Conservation (phyloP, 2,888 invertebrate genomes). For the Lasius platythorax region DNA sequence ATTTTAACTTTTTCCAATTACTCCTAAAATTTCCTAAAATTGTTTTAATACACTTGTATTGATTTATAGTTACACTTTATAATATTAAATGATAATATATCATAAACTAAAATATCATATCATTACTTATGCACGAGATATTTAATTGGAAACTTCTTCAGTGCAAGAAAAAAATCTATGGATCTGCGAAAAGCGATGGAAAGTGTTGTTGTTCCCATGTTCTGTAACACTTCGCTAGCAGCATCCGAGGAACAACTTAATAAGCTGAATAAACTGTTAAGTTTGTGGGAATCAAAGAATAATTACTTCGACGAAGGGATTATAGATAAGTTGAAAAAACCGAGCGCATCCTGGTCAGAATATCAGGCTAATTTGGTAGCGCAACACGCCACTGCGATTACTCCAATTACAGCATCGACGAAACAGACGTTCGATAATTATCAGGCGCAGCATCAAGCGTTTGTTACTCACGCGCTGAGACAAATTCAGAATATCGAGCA, state of each 20-base stretch:
- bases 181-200: constrained; percentile 97
- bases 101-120: constrained; percentile 17
- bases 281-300: constrained; percentile 98
- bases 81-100: background rate
- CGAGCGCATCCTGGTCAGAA: constrained; percentile 94
- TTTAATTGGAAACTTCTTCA: constrained; percentile 87
- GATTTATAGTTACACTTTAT: constrained; percentile 12
- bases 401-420: constrained; percentile 92
- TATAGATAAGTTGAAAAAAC: constrained; percentile 95
- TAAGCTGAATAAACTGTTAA: constrained; percentile 97
- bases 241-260: constrained; percentile 95
- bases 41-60: constrained; percentile 3
- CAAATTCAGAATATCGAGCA: constrained; percentile 95
- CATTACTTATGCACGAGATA: constrained; percentile 12
- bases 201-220: constrained; percentile 98
- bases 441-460: constrained; percentile 98
- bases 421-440: constrained; percentile 95
- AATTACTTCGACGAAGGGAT: constrained; percentile 94
- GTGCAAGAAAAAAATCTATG: constrained; percentile 97
- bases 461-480: constrained; percentile 95
- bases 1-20: background rate
- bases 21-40: background rate
- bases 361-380: constrained; percentile 95
- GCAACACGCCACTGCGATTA: constrained; percentile 92
- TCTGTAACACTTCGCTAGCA: constrained; percentile 95